A percentile compares a stretch with the other conserved stretches of the same genome.
phyloP scores from a whole-genome alignment of 2,797 vertebrate species.

The Artibeus jamaicensis region DNA sequence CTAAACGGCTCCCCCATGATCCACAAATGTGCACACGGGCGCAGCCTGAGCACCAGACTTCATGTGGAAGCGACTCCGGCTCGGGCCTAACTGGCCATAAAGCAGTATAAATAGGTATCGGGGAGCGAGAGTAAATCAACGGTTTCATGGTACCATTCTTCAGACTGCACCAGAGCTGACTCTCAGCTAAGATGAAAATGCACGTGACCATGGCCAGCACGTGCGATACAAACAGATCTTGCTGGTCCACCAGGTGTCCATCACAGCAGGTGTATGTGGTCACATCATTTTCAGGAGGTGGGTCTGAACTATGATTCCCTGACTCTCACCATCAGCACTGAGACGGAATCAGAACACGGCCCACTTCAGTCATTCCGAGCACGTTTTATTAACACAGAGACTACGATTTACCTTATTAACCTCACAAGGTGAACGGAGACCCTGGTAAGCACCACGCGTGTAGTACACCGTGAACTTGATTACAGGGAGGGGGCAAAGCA shows the following conservation, averaged over 20 bases:
- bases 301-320: neutral
- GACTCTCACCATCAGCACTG: neutral
- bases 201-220: neutral
- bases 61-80: neutral
- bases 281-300: neutral
- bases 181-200: neutral
- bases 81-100: neutral
- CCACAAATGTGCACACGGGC: neutral
- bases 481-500: neutral
- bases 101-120: neutral
- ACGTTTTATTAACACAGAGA: slow-evolving; percentile 43
- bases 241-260: neutral
- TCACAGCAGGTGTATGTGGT: neutral
- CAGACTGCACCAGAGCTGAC: neutral
- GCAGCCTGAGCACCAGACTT: neutral
- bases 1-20: neutral
- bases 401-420: neutral
- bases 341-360: neutral
- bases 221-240: neutral
- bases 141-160: neutral
- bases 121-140: neutral
- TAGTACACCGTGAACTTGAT: neutral
- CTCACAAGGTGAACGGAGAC: neutral
- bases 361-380: neutral
- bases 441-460: neutral